Evolutionary conservation across 2,113 vertebrate genomes (phyloP), one percentile per base, ranked within the genome.

Genomic region (Macaca mulatta): DNA sequence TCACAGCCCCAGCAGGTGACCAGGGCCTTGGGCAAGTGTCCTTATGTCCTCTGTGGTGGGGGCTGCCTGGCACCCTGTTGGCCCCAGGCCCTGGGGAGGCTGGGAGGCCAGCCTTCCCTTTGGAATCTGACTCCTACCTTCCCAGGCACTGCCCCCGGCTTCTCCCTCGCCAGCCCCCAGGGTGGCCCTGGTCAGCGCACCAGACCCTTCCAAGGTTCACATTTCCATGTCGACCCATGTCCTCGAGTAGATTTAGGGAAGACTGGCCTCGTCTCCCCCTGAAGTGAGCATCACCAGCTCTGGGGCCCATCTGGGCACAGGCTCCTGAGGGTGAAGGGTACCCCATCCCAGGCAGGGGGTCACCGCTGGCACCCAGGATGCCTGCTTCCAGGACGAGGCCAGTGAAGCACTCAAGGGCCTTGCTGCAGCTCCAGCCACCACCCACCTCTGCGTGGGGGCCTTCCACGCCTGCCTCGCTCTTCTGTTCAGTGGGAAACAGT

Each of bases 181-280:
- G 27, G 10, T 4, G 69, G 40, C 89, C 55, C 20, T 45, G 40
- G 43, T 3, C 40, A 74, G 75, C 30, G 78, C 9, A 6, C 35
- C 10, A 1, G 22, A 55, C 22, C 35, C 67, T 20, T 16, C 40
- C 72, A 52, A 74, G 13, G 38, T 14, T 82, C 27, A 2, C 0
- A 1, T 10, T 48, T 59, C 75, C 13, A 0, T 35, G 17, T 64
- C 9, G 43, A 32, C 17, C 3, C 85, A 20, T 0, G 2, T 11
- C 17, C 50, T 74, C 1, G 14, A 85, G 88, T 2, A 30, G 10
- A 32, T 48, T 77, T 57, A 17, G 40, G 59, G 30, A 72, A n/a
- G 22, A 4, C 50, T 40, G 86, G 20, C 23, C 32, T 17, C 20
- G 1, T 2, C 0, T 5, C 67, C 3, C 70, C 87, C 43, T 25